Conservation (phyloP, 2,113 vertebrate genomes). For the Empidonax traillii region DNA sequence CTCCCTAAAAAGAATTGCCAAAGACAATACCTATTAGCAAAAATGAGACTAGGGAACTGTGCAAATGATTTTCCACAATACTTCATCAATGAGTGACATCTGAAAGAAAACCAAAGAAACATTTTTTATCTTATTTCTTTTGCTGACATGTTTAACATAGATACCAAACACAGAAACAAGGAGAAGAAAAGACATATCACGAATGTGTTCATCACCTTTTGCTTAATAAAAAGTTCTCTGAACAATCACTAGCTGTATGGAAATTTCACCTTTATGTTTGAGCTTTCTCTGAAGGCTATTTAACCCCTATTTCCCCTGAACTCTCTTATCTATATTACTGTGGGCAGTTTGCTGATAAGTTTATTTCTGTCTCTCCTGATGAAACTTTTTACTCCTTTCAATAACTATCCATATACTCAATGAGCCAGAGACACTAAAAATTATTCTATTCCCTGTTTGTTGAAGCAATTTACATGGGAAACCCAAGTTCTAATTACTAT, state of each 20-base stretch:
- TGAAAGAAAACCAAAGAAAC: neutral
- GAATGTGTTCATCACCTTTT: neutral
- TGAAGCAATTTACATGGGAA: neutral
- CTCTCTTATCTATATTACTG: neutral
- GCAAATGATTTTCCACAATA: neutral
- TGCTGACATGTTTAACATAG: neutral
- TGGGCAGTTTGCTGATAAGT: neutral
- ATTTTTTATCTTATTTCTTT: neutral
- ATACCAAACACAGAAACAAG: neutral
- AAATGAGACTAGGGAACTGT: neutral
- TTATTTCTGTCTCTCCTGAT: neutral
- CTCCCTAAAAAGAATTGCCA: neutral
- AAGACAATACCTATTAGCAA: neutral
- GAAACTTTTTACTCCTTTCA: neutral
- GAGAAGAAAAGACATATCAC: neutral
- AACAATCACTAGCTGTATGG: neutral
- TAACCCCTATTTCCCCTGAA: neutral
- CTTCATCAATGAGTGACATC: neutral
- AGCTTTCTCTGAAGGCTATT: neutral
- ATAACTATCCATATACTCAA: constrained; percentile 25
- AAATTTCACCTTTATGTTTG: neutral
- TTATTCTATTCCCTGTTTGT: neutral
- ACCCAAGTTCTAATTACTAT: neutral
- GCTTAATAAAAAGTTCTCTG: neutral
- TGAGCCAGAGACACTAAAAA: neutral